These are phyloP conservation scores for Tubulanus polymorphus DNA, from an alignment of 2,888 invertebrate genomes.

Conservation along the genomic window DNA sequence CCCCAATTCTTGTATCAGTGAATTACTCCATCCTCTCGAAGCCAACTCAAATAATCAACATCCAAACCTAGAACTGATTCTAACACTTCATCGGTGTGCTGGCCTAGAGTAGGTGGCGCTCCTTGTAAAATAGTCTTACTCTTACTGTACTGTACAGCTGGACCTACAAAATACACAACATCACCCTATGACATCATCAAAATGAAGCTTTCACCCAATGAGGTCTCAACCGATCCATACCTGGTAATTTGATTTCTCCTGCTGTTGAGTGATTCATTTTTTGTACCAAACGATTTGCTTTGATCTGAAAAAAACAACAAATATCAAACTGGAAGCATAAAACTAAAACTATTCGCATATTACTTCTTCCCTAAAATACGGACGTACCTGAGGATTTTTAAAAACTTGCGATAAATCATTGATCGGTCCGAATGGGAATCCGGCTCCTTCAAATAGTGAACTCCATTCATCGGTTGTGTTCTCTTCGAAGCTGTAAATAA, in stretches of 20 bases:
- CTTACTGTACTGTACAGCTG: slow-evolving; percentile 77
- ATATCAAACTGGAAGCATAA: background rate
- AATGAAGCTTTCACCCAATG: background rate
- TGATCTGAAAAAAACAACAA: slow-evolving; percentile 30
- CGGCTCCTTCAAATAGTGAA: slow-evolving; percentile 65
- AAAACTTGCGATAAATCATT: slow-evolving; percentile 84
- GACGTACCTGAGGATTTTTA: slow-evolving; percentile 74
- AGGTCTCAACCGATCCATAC: slow-evolving; percentile 19
- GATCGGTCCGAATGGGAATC: slow-evolving; percentile 86
- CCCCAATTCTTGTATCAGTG: slow-evolving; percentile 10
- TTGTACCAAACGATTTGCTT: slow-evolving; percentile 47
- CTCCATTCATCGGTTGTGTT: slow-evolving; percentile 75
- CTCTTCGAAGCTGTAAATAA: slow-evolving; percentile 54
- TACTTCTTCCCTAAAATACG: too few relatives aligned
- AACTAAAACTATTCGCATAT: background rate
- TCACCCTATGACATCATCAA: slow-evolving; percentile 57
- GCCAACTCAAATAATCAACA: slow-evolving; percentile 13
- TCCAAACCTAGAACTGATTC: slow-evolving; percentile 26
- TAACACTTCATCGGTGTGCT: slow-evolving; percentile 80
- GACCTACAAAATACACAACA: slow-evolving; percentile 57
- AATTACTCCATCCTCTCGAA: slow-evolving; percentile 20
- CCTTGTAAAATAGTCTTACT: slow-evolving; percentile 66
- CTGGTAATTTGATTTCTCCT: slow-evolving; percentile 63
- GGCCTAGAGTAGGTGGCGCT: slow-evolving; percentile 78
- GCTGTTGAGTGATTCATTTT: slow-evolving; percentile 62